These are phyloP conservation scores for Caloenas nicobarica DNA, from an alignment of 2,113 vertebrate genomes.

Conservation along the genomic window DNA sequence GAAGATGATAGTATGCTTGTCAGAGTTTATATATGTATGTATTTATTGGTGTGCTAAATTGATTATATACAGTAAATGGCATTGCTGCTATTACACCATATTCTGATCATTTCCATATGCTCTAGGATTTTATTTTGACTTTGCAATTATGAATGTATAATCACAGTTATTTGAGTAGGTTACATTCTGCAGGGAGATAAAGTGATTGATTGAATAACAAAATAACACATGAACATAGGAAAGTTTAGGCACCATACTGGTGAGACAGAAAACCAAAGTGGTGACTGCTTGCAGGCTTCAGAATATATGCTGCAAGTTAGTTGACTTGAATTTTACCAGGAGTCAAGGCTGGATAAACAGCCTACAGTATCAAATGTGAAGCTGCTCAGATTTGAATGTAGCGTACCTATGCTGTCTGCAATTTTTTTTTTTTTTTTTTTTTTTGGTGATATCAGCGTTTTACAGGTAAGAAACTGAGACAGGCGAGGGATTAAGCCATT, in stretches of 20 bases:
- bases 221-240: neutral
- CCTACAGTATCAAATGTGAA: neutral
- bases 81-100: slow-evolving; percentile 71
- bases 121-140: slow-evolving; percentile 67
- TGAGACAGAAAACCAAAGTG: neutral
- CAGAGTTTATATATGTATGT: slow-evolving; percentile 57
- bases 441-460: neutral
- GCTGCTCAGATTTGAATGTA: neutral
- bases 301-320: neutral
- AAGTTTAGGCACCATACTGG: neutral
- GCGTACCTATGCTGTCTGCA: neutral
- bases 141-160: slow-evolving; percentile 70
- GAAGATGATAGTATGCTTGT: slow-evolving; percentile 60
- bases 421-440: neutral
- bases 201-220: neutral
- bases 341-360: neutral
- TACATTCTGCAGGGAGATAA: slow-evolving; percentile 23
- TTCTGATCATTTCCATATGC: slow-evolving; percentile 78
- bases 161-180: slow-evolving; percentile 36
- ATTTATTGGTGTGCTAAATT: slow-evolving; percentile 77
- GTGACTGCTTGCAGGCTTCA: neutral
- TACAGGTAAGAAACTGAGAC: neutral
- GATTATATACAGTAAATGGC: slow-evolving; percentile 76
- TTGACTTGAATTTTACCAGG: neutral
- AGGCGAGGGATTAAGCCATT: neutral